These are phyloP conservation scores for Drosophila chauvacae DNA, from an alignment of 1,140 invertebrate genomes.

Conservation along the genomic window DNA sequence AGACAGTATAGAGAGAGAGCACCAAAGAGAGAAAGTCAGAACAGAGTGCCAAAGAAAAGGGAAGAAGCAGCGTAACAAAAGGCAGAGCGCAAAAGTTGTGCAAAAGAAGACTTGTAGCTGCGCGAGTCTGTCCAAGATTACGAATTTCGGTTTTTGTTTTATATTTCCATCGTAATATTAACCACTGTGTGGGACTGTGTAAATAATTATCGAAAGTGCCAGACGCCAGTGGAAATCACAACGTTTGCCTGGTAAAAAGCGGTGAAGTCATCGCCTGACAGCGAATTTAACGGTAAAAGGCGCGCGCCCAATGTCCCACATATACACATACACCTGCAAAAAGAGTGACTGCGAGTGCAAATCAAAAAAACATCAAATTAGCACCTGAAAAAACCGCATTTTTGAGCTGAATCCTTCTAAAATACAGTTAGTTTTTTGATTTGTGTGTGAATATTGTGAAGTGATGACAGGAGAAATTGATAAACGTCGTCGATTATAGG, in stretches of 20 bases:
- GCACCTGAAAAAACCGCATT: too few relatives aligned
- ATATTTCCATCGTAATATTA: slow-evolving; percentile 51
- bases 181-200: background rate
- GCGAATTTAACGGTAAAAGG: slow-evolving; percentile 19
- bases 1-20: slow-evolving; percentile 8
- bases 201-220: background rate
- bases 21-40: slow-evolving; percentile 1
- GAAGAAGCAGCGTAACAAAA: slow-evolving; percentile 71
- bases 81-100: slow-evolving; percentile 71
- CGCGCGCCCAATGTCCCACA: slow-evolving; percentile 40
- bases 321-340: slow-evolving; percentile 17
- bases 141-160: slow-evolving; percentile 52
- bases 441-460: background rate
- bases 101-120: slow-evolving; percentile 82
- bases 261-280: slow-evolving; percentile 25
- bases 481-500: slow-evolving; percentile 46
- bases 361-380: background rate
- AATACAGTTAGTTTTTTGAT: background rate
- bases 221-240: background rate
- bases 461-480: slow-evolving; percentile 27
- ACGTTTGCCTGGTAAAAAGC: background rate
- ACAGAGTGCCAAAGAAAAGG: slow-evolving; percentile 40
- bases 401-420: background rate
- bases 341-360: slow-evolving; percentile 20
- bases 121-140: slow-evolving; percentile 50